Percentiles rank a stretch among this genome's conserved stretches.
These are phyloP conservation scores for Sylvilagus floridanus DNA, from an alignment of 2,797 vertebrate genomes.

Conservation along the genomic window DNA sequence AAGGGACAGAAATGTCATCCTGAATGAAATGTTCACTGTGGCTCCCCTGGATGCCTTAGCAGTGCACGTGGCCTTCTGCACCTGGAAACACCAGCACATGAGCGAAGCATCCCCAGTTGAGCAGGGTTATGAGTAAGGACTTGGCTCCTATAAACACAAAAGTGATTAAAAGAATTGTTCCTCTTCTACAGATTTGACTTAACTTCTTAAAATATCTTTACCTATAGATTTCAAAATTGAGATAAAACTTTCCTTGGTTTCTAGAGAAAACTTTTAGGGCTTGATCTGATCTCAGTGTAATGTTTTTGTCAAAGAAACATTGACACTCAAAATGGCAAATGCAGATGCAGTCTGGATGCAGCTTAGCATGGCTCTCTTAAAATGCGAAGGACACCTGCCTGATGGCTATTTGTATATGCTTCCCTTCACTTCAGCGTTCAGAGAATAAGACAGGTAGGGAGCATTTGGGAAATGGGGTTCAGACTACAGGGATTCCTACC, in stretches of 20 bases:
- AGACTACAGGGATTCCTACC: neutral
- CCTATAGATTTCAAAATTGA: constrained; percentile 5
- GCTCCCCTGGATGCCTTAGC: neutral
- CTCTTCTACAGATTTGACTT: neutral
- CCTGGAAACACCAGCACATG: neutral
- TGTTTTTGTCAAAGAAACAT: constrained; percentile 35
- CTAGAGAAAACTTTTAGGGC: neutral
- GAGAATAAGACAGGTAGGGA: neutral
- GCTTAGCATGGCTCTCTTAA: neutral
- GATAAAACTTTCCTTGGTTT: neutral
- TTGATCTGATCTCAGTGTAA: neutral
- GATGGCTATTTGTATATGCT: neutral
- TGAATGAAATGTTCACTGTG: neutral
- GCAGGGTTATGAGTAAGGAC: neutral
- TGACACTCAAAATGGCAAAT: neutral
- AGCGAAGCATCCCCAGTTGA: neutral
- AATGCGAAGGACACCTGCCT: neutral
- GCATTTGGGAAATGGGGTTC: neutral
- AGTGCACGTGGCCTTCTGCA: neutral
- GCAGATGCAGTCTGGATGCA: neutral
- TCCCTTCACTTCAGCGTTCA: neutral
- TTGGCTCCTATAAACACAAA: neutral
- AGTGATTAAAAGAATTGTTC: neutral
- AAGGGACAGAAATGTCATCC: neutral
- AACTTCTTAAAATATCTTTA: constrained; percentile 22